A percentile compares a stretch with the other conserved stretches of the same genome.
Conservation (phyloP, 2,888 invertebrate species). For the Amblyjoppa proteus region DNA sequence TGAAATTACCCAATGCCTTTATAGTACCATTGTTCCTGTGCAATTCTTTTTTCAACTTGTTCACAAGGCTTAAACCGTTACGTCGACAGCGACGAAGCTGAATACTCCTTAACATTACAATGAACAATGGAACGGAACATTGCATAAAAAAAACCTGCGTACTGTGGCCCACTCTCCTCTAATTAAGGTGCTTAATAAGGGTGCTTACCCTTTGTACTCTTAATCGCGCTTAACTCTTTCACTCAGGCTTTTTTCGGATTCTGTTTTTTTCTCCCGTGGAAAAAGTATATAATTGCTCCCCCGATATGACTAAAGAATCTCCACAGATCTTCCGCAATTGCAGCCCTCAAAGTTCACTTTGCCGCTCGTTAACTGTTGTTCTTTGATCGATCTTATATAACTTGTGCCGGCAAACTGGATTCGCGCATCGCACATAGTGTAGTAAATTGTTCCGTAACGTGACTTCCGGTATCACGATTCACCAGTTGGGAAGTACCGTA, state of each 20-base stretch:
- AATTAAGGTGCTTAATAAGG: too few species aligned
- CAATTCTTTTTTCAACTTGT: too few species aligned
- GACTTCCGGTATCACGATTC: conserved; percentile 26
- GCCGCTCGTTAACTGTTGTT: neutral
- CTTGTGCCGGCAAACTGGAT: conserved; percentile 13
- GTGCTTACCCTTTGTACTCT: too few species aligned
- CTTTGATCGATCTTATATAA: conserved; percentile 6
- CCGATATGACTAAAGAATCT: neutral
- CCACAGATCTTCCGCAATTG: neutral
- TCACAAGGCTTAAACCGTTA: too few species aligned
- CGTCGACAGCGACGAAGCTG: too few species aligned
- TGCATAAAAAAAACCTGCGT: too few species aligned
- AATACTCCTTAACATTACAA: too few species aligned
- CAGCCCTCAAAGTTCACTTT: neutral
- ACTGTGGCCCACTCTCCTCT: too few species aligned
- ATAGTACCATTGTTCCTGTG: too few species aligned
- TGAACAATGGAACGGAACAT: too few species aligned
- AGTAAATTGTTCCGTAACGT: conserved; percentile 33
- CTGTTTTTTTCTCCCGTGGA: neutral
- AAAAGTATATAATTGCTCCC: neutral
- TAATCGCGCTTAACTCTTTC: too few species aligned
- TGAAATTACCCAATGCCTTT: too few species aligned
- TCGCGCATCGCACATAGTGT: neutral
- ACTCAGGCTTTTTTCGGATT: neutral
- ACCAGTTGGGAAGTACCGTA: conserved; percentile 9